phyloP scores from a whole-genome alignment of 2,113 vertebrate genomes.

The Carettochelys insculpta region DNA sequence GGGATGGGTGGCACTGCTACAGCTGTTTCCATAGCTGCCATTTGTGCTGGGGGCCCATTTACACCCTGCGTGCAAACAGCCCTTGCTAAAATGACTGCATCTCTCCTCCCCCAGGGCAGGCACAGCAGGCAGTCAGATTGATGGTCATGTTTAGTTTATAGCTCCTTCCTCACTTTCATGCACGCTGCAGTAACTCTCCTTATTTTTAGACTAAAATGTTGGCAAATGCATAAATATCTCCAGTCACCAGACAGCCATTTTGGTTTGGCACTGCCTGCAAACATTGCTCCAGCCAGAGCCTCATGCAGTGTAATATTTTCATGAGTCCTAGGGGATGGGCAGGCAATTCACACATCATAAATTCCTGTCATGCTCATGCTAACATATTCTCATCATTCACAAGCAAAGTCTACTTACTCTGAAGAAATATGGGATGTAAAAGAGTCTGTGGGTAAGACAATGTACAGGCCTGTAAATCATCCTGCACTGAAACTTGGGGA shows the following conservation, averaged over 20 bases:
- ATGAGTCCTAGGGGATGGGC: constrained; percentile 49
- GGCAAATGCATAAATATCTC: constrained; percentile 65
- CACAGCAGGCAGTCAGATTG: constrained; percentile 37
- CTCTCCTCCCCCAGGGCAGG: not conserved
- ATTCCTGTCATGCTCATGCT: constrained; percentile 60
- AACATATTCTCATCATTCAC: constrained; percentile 66
- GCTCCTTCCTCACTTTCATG: constrained; percentile 12
- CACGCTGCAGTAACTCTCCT: constrained; percentile 39
- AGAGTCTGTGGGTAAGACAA: not conserved
- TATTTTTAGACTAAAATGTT: constrained; percentile 58
- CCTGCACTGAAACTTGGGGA: constrained; percentile 1
- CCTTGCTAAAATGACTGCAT: not conserved
- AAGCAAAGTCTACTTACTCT: constrained; percentile 49
- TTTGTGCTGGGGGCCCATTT: not conserved
- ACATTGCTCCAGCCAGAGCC: not conserved
- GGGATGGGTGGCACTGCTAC: not conserved
- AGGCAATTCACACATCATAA: constrained; percentile 41
- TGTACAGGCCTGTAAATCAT: constrained; percentile 26
- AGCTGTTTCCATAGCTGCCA: not conserved
- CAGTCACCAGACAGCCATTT: constrained; percentile 50
- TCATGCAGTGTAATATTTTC: constrained; percentile 13
- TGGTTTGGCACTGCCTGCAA: constrained; percentile 13
- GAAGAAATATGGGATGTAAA: constrained; percentile 57
- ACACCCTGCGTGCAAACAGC: not conserved
- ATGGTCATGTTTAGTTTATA: constrained; percentile 53